These are phyloP conservation scores for Fabriciana adippe DNA, from an alignment of 2,888 invertebrate genomes.

Conservation along the genomic window DNA sequence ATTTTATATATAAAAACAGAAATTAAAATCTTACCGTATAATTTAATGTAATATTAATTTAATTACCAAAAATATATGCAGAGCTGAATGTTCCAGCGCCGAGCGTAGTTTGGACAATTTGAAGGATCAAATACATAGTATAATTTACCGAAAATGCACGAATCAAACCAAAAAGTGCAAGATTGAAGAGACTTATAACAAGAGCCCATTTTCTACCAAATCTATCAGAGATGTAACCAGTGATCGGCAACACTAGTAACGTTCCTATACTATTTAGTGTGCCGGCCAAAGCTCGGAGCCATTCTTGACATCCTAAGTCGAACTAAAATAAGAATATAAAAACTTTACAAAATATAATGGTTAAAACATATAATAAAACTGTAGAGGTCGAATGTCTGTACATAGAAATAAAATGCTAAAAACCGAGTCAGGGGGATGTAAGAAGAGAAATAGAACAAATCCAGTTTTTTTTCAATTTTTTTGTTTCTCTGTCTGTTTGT, in stretches of 20 bases:
- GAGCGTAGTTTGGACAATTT: slow-evolving; percentile 77
- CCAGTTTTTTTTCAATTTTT: too few relatives aligned
- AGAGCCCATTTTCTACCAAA: slow-evolving; percentile 67
- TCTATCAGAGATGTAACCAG: slow-evolving; percentile 84
- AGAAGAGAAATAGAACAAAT: too few relatives aligned
- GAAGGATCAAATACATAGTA: slow-evolving; percentile 76
- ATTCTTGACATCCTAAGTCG: slow-evolving; percentile 80
- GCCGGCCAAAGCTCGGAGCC: slow-evolving; percentile 85
- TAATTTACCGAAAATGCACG: slow-evolving; percentile 82
- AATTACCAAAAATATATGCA: slow-evolving; percentile 68
- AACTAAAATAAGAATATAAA: slow-evolving; percentile 61
- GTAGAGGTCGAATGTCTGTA: too few relatives aligned
- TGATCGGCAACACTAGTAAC: slow-evolving; percentile 83
- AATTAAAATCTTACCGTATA: too few relatives aligned
- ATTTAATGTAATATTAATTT: too few relatives aligned
- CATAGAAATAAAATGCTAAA: too few relatives aligned
- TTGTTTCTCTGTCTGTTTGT: too few relatives aligned
- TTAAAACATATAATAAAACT: too few relatives aligned
- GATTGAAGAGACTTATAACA: slow-evolving; percentile 55
- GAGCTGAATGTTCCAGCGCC: slow-evolving; percentile 80
- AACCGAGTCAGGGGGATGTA: too few relatives aligned
- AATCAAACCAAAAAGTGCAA: slow-evolving; percentile 73
- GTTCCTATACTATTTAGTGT: slow-evolving; percentile 85
- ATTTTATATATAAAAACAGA: too few relatives aligned
- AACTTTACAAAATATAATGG: too few relatives aligned